Base-by-base conservation (phyloP, 1,140 invertebrate species). In the Andrena cerasifolii region DNA sequence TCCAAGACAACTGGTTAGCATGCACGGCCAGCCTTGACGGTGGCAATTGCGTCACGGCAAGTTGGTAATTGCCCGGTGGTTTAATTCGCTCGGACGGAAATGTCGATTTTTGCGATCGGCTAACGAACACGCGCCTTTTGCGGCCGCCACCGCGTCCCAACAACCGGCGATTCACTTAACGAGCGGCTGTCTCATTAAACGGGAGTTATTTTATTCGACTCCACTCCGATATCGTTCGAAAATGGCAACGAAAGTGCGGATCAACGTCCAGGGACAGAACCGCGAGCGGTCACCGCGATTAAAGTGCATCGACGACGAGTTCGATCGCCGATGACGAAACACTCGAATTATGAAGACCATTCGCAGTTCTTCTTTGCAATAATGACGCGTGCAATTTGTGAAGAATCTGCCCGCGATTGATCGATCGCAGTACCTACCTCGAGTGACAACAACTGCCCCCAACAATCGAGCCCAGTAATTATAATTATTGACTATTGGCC, bases 31-130 rank as follows among this genome's bases (percentile, higher is more conserved):
- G 36, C 68, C 71, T 63, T 63, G 58, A 66, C 61, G n/a, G 45
- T 2, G 26, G 21, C 28, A 66, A 45, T 73, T 45, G 31, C 31
- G 65, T 21, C 26, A 65, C 7, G 68, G 74, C 62, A 31, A 28
- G 71, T 31, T 78, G 18, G 74, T 71, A 80, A 79, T 67, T 67
- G 61, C 40, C 16, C 10, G 16, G 24, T 40, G 36, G 6, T 47
- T 56, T 49, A 66, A 63, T 67, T 53, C 26, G 53, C 21, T n/a
- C 26, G 47, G 24, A 16, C 26, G 12, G 28, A 73, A 51, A 33
- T 68, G 26, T 81, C 67, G 47, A 73, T 72, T 61, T 73, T 33
- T 53, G 18, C 47, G 43, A 79, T 45, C 33, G 54, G 8, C 49
- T 18, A 12, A n/a, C 43, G 40, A 77, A 78, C 40, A 26, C 43